Evolutionary conservation across 2,113 vertebrate genomes (phyloP).

Genomic region (Nibea coibor): DNA sequence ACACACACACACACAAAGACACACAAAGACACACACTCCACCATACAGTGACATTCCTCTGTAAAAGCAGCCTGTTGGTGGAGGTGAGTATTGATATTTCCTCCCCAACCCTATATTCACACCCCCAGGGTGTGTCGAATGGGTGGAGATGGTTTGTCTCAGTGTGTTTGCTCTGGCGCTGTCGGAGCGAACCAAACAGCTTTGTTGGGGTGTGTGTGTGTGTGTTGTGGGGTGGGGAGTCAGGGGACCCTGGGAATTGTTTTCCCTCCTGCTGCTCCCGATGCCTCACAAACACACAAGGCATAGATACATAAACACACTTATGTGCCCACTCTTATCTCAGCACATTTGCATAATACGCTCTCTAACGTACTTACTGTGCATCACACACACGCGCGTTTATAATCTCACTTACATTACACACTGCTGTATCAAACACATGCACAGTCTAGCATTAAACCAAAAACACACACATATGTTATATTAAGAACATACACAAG

Average conservation of each 20-base stretch:
- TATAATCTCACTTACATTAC: not conserved
- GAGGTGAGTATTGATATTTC: constrained; percentile 66
- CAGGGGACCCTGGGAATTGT: constrained; percentile 39
- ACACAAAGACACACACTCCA: not conserved
- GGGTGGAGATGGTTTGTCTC: constrained; percentile 72
- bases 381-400: not conserved
- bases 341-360: constrained; percentile 43
- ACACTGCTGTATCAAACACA: not conserved
- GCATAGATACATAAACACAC: constrained; percentile 33
- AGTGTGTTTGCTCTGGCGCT: constrained; percentile 62
- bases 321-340: constrained; percentile 7
- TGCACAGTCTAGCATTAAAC: not conserved
- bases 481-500: constrained; percentile 5
- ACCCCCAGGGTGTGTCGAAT: constrained; percentile 68
- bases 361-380: constrained; percentile 19
- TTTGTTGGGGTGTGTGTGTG: constrained; percentile 23
- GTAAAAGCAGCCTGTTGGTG: constrained; percentile 51
- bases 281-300: constrained; percentile 23
- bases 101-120: constrained; percentile 50
- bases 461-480: not conserved
- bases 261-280: constrained; percentile 57
- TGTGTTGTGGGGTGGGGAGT: constrained; percentile 11
- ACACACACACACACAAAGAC: too few relatives aligned
- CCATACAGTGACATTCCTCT: constrained; percentile 21
- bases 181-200: constrained; percentile 62